These are phyloP conservation scores for Tichodroma muraria DNA, from an alignment of 2,113 vertebrate species.

Conservation along the genomic window DNA sequence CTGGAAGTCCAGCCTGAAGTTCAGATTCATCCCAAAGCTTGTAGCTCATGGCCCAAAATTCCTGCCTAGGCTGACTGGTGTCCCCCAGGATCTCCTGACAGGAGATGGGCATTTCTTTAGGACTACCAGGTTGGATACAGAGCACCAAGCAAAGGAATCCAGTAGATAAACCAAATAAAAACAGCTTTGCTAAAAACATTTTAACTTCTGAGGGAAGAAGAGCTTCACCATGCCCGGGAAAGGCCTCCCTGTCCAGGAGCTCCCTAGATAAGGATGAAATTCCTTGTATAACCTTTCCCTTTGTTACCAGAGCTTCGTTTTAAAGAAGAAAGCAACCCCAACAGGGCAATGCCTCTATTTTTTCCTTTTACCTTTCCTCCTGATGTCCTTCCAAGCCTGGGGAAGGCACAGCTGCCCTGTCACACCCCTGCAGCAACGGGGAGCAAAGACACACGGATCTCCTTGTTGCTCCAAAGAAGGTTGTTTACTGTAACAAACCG, in stretches of 20 bases:
- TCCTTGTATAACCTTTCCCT: not conserved
- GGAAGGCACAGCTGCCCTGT: rapidly evolving
- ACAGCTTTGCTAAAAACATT: not conserved
- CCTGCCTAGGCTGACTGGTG: not conserved
- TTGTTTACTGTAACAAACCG: rapidly evolving
- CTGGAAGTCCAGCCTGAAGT: not conserved
- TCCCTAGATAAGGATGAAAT: not conserved
- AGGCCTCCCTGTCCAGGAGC: not conserved
- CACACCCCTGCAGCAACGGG: not conserved
- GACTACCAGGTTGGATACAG: not conserved
- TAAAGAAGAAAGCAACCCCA: not conserved
- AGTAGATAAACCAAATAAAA: not conserved
- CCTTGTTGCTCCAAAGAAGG: not conserved
- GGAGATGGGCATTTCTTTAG: not conserved
- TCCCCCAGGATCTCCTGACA: not conserved
- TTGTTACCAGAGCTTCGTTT: not conserved
- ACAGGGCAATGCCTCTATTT: not conserved
- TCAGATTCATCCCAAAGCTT: not conserved
- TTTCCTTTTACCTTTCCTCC: not conserved
- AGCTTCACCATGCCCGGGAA: not conserved
- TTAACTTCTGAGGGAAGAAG: not conserved
- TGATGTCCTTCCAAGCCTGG: not conserved
- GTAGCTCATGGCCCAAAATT: not conserved
- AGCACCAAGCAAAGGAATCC: not conserved
- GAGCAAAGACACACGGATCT: not conserved